Conservation (phyloP, 2,888 invertebrate species). For the Phymatocera aterrima region DNA sequence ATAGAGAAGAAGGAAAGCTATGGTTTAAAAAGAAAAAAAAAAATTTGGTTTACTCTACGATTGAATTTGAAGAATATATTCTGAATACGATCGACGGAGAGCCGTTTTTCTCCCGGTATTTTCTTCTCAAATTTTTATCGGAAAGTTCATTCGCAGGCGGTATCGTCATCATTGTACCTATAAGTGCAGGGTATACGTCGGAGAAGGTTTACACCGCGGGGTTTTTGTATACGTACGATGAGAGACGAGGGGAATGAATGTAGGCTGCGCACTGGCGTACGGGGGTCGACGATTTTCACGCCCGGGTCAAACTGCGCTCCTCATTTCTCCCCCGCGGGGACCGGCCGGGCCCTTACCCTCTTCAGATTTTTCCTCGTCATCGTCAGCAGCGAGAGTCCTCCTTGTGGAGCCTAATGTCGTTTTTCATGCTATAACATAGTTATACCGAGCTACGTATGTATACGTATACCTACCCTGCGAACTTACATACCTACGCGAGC, state of each 20-base stretch:
- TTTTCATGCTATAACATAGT: no score
- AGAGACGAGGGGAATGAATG: slow-evolving; percentile 56
- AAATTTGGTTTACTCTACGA: no score
- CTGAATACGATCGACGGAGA: no score
- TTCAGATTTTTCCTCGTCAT: slow-evolving; percentile 43
- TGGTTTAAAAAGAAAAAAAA: no score
- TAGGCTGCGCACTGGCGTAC: no score
- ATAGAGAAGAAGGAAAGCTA: no score
- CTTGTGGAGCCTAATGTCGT: neutral
- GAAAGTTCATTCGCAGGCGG: neutral
- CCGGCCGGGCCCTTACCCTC: slow-evolving; percentile 31
- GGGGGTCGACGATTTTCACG: slow-evolving; percentile 67
- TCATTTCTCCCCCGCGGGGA: slow-evolving; percentile 47
- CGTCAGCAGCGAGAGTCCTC: no score
- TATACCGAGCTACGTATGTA: no score
- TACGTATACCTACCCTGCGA: no score
- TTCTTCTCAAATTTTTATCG: neutral
- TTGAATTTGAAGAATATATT: no score
- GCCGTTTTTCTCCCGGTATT: neutral
- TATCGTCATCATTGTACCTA: neutral
- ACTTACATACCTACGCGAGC: no score
- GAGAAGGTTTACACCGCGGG: slow-evolving; percentile 25
- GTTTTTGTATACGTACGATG: slow-evolving; percentile 59
- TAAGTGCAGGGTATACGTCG: neutral
- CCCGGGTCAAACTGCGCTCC: slow-evolving; percentile 59